A percentile compares a stretch with the other conserved stretches of the same genome.
These are phyloP conservation scores for Drosophila anomalipes DNA, from an alignment of 2,888 invertebrate species.

Conservation along the genomic window DNA sequence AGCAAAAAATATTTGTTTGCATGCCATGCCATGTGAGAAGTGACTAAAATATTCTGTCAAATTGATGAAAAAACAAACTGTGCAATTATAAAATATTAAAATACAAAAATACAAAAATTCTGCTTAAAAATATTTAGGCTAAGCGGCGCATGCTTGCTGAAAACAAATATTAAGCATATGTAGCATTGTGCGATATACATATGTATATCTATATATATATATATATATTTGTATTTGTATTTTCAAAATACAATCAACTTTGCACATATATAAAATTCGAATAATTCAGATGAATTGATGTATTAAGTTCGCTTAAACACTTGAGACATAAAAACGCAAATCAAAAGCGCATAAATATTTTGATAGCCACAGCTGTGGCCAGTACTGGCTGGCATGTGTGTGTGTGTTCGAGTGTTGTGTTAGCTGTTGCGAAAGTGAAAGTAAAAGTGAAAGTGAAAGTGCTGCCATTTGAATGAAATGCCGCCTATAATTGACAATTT, in stretches of 20 bases:
- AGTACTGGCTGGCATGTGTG: conserved; percentile 2
- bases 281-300: neutral
- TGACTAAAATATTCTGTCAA: neutral
- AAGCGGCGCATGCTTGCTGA: conserved; percentile 18
- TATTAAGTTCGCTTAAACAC: neutral
- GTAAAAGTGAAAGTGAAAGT: conserved; percentile 20
- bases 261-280: conserved; percentile 8
- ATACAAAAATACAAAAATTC: neutral
- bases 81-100: neutral
- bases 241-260: conserved; percentile 3
- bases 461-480: conserved; percentile 29
- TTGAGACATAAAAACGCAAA: conserved; percentile 14
- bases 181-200: conserved; percentile 1
- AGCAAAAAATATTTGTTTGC: neutral
- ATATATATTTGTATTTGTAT: neutral
- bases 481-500: conserved; percentile 40
- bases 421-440: conserved; percentile 1
- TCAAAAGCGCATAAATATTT: conserved; percentile 26
- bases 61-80: neutral
- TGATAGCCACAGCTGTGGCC: conserved; percentile 24
- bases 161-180: conserved; percentile 22
- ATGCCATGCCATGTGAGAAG: neutral
- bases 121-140: neutral
- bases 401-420: conserved; percentile 12
- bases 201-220: no score